Evolutionary conservation across 2,888 invertebrate genomes (phyloP).

Genomic region (Cetonia aurata): DNA sequence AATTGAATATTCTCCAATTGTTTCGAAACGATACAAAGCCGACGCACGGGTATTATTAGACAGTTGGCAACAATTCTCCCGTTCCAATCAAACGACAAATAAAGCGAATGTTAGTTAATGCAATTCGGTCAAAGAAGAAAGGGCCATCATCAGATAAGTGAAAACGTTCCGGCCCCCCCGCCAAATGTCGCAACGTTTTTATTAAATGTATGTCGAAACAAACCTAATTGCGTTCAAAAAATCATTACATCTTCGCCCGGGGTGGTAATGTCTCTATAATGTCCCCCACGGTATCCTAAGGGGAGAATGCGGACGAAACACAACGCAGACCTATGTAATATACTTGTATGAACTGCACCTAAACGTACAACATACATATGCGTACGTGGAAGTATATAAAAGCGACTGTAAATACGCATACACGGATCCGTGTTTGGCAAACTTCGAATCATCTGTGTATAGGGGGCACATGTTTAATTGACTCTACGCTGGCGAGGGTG

Average conservation of each 20-base stretch:
- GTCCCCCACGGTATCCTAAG: slow-evolving; percentile 52
- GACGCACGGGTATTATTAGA: slow-evolving; percentile 16
- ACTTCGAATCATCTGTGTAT: slow-evolving; percentile 63
- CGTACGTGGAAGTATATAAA: slow-evolving; percentile 1
- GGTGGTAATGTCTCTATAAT: slow-evolving; percentile 63
- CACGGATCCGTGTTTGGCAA: slow-evolving; percentile 63
- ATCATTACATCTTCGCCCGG: slow-evolving; percentile 66
- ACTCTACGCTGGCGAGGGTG: slow-evolving; percentile 55
- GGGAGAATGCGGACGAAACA: slow-evolving; percentile 24
- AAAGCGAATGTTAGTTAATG: slow-evolving; percentile 36
- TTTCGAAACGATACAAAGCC: no score
- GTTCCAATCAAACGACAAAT: slow-evolving; percentile 23
- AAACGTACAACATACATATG: neutral
- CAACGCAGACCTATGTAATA: neutral
- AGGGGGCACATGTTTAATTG: slow-evolving; percentile 63
- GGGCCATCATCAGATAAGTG: slow-evolving; percentile 35
- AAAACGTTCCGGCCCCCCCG: slow-evolving; percentile 42
- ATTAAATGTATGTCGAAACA: slow-evolving; percentile 65
- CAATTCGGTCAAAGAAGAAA: slow-evolving; percentile 29
- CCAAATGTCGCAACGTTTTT: slow-evolving; percentile 58
- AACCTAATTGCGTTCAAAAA: slow-evolving; percentile 68
- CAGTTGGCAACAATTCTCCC: slow-evolving; percentile 33
- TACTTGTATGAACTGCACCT: no score
- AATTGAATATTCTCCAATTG: no score
- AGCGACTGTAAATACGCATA: slow-evolving; percentile 50